Percentiles rank a stretch among this genome's conserved stretches.
Evolutionary conservation across 2,797 vertebrate species (phyloP).

Genomic region (Bradypodion pumilum): DNA sequence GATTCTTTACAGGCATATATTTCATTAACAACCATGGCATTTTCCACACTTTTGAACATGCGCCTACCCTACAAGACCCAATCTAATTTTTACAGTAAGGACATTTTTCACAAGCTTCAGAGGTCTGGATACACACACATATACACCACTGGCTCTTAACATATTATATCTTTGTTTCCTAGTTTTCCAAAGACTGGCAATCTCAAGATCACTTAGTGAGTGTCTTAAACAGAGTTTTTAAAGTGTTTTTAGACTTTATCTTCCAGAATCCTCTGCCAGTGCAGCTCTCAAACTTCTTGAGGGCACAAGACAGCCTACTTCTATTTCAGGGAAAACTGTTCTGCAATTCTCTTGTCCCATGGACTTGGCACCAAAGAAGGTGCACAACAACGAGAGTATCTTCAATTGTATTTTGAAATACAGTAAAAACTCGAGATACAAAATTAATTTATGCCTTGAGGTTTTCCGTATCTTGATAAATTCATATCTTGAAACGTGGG

Average conservation of each 20-base stretch:
- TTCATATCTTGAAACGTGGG: no score
- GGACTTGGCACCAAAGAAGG: neutral
- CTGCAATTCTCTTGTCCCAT: no score
- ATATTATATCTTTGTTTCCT: neutral
- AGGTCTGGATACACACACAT: slow-evolving; percentile 21
- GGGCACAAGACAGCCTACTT: neutral
- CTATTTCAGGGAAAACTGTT: neutral
- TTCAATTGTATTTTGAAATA: neutral
- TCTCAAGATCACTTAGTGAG: neutral
- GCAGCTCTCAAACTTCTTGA: neutral
- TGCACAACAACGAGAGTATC: neutral
- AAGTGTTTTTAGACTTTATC: no score
- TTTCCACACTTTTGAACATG: slow-evolving; percentile 46
- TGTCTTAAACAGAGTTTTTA: no score
- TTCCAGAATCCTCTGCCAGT: neutral
- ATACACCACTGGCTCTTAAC: slow-evolving; percentile 15
- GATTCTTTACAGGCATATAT: neutral
- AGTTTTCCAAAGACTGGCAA: neutral
- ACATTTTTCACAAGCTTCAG: no score
- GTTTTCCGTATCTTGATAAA: no score
- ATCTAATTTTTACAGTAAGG: slow-evolving; percentile 4
- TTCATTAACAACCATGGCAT: slow-evolving; percentile 40
- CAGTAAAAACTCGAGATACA: no score
- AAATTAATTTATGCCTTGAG: no score
- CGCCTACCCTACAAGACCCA: slow-evolving; percentile 18